phyloP scores from a whole-genome alignment of 2,888 invertebrate genomes.

The Protophormia terraenovae region DNA sequence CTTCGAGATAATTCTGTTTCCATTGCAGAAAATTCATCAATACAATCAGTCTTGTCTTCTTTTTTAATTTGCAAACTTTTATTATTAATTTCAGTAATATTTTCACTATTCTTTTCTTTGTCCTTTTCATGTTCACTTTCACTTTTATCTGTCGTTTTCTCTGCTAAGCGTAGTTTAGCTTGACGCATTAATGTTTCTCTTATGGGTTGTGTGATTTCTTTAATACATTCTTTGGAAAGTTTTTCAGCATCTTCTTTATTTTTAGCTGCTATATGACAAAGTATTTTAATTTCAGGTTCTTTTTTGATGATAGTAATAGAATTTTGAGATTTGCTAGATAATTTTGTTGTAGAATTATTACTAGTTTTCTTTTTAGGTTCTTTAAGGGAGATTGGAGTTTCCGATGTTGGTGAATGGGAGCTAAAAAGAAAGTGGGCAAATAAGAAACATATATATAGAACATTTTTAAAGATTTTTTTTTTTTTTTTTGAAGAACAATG shows the following conservation, averaged over 20 bases:
- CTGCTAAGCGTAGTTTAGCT: not conserved
- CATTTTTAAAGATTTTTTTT: too few species aligned
- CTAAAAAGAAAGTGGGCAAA: constrained; percentile 17
- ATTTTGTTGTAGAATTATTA: constrained; percentile 20
- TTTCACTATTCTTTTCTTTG: not conserved
- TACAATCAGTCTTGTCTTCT: constrained; percentile 23
- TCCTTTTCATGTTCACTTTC: not conserved
- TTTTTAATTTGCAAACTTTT: not conserved
- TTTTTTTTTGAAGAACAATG: too few species aligned
- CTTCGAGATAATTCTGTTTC: not conserved
- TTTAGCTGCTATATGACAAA: constrained; percentile 67
- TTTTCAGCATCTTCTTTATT: constrained; percentile 48
- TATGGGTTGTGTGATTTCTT: constrained; percentile 56
- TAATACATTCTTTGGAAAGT: constrained; percentile 36
- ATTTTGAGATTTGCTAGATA: constrained; percentile 30
- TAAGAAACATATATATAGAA: too few species aligned
- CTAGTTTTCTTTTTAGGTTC: constrained; percentile 22
- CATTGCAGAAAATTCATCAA: not conserved
- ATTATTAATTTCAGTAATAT: not conserved
- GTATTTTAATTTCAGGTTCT: constrained; percentile 70
- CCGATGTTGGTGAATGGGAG: constrained; percentile 36
- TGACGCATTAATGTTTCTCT: constrained; percentile 56
- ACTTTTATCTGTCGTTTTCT: not conserved
- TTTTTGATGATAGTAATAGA: constrained; percentile 25
- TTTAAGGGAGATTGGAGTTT: not conserved